Base-by-base conservation (phyloP, 2,113 vertebrate genomes). In the Anolis sagrei region DNA sequence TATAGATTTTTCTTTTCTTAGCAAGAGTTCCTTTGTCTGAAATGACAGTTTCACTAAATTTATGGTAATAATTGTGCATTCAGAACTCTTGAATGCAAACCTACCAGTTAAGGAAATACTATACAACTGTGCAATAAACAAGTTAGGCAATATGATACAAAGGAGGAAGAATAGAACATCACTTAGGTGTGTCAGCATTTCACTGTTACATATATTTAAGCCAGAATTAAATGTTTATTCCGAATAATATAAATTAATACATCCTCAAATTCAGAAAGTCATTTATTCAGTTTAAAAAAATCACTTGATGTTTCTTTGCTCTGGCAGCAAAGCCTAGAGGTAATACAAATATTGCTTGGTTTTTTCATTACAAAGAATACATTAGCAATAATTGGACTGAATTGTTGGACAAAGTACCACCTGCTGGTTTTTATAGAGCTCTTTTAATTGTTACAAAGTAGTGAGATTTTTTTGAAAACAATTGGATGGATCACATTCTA, bases 311-410 rank as follows among this genome's bases (percentile, higher is more conserved):
- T 49, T 44, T 27, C 3, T 76, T 76, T 68, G 18, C 54, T 51
- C 61, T 44, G 13, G 14, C 16, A 32, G 27, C 4, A 78, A 61
- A 82, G 51, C 29, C 64, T 27, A 68, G n/a, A 39, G 23, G 66
- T 23, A 76, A 54, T n/a, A 7, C 73, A 79, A 72, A 82, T 29
- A 8, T 49, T 36, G 4, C 66, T 66, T 84, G 19, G 18, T 74
- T 83, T 74, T 73, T 58, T 72, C 64, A n/a, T 79, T 58, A 54
- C 36, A 82, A 77, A 76, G 36, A 64, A 34, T 58, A 70, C 7
- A 13, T 21, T 83, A 68, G 76, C 5, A 39, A 44, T 32, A 73
- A 79, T 79, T 58, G 49, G n/a, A 49, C 10, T 49, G 51, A 78
- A 77, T 61, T 72, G 51, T 44, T 18, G 68, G n/a, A 72, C 44